These are phyloP conservation scores for Mimachlamys varia DNA, from an alignment of 2,888 invertebrate species.

Conservation along the genomic window DNA sequence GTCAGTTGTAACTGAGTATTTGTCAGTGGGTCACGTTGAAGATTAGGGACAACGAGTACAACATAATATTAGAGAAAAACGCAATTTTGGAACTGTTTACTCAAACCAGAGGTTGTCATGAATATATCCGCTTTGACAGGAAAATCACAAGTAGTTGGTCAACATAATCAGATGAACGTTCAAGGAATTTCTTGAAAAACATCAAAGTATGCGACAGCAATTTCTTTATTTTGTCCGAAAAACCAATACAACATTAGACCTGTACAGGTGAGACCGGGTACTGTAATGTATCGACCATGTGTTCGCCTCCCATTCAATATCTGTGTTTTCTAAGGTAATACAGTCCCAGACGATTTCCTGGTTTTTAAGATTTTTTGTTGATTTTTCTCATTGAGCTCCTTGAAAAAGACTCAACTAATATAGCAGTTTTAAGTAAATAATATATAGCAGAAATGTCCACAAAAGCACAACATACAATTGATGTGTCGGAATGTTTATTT, in stretches of 20 bases:
- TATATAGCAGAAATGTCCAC: background rate
- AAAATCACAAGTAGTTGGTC: background rate
- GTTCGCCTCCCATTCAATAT: background rate
- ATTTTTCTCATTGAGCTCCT: conserved; percentile 12
- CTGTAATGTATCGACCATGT: background rate
- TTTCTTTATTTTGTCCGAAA: conserved; percentile 18
- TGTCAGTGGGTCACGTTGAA: background rate
- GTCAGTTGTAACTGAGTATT: background rate
- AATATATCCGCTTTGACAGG: background rate
- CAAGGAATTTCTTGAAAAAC: background rate
- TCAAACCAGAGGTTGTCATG: background rate
- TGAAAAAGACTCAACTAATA: conserved; percentile 8
- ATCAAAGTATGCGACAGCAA: background rate
- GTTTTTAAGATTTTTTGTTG: conserved; percentile 34
- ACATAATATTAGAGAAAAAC: background rate
- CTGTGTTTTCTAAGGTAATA: conserved; percentile 19
- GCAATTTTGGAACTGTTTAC: background rate
- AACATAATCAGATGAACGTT: background rate
- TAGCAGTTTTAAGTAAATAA: background rate
- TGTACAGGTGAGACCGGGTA: background rate
- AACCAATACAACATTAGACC: conserved; percentile 10
- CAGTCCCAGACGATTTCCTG: conserved; percentile 3
- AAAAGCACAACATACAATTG: background rate
- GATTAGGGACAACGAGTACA: background rate
- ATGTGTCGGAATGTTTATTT: conserved; percentile 31